A percentile compares a stretch with the other conserved stretches of the same genome.
Evolutionary conservation across 2,797 vertebrate genomes (phyloP).

Genomic region (Crocodylus rhombifer): DNA sequence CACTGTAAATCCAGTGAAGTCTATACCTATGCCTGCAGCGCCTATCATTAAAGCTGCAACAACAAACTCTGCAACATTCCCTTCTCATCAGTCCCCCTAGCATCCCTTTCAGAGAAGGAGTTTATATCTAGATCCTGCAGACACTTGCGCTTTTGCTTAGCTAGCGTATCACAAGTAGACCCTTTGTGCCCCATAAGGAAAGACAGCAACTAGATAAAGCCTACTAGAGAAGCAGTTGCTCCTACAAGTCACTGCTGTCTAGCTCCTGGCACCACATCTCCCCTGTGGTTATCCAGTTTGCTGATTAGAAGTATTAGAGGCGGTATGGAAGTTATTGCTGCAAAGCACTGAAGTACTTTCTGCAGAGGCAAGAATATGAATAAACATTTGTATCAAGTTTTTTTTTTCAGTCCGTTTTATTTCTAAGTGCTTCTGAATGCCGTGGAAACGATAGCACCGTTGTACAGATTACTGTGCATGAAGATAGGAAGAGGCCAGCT

Average conservation of each 20-base stretch:
- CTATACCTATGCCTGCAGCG: neutral
- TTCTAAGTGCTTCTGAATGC: neutral
- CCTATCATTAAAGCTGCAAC: neutral
- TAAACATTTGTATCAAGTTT: neutral
- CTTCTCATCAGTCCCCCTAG: neutral
- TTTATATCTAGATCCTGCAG: fast-evolving
- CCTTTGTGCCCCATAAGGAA: fast-evolving
- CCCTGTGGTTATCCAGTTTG: neutral
- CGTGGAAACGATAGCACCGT: neutral
- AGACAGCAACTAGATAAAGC: neutral
- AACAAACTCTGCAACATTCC: neutral
- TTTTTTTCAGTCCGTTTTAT: neutral
- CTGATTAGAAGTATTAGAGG: neutral
- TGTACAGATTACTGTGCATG: neutral
- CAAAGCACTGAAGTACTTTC: neutral
- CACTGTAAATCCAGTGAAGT: neutral
- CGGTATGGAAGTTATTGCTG: neutral
- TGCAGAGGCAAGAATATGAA: neutral
- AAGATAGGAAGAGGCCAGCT: neutral
- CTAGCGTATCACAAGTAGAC: neutral
- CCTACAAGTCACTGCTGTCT: neutral
- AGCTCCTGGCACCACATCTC: fast-evolving
- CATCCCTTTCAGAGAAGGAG: neutral
- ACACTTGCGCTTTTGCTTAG: neutral
- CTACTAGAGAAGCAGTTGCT: neutral